phyloP scores from a whole-genome alignment of 2,888 invertebrate species.

The Rhaphigaster nebulosa region DNA sequence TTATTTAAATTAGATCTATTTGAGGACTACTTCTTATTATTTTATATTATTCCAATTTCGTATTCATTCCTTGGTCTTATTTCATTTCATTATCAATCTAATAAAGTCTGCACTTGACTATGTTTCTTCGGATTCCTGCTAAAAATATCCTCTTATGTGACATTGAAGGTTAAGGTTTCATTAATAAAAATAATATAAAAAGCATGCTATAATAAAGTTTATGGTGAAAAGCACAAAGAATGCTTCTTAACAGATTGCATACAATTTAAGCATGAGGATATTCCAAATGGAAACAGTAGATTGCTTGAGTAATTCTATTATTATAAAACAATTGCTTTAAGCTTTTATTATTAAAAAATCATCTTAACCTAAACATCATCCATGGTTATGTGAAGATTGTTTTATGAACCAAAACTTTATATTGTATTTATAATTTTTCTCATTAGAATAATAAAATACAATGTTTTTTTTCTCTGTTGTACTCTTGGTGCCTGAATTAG shows the following conservation, averaged over 20 bases:
- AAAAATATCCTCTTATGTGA: background rate
- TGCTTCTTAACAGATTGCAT: slow-evolving; percentile 40
- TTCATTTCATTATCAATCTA: background rate
- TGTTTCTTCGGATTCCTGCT: background rate
- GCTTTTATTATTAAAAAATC: slow-evolving; percentile 16
- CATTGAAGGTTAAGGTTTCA: slow-evolving; percentile 25
- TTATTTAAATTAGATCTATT: background rate
- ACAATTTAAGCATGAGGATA: slow-evolving; percentile 47
- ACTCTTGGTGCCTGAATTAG: slow-evolving; percentile 59
- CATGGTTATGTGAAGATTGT: slow-evolving; percentile 31
- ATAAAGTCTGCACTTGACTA: background rate
- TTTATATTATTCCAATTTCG: background rate
- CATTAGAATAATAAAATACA: background rate
- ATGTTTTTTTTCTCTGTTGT: slow-evolving; percentile 50
- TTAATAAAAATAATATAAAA: background rate
- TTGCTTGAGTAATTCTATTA: slow-evolving; percentile 51
- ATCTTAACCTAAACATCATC: slow-evolving; percentile 10
- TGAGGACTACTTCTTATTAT: background rate
- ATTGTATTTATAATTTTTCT: slow-evolving; percentile 6
- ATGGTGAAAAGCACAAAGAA: slow-evolving; percentile 41
- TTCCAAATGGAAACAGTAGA: slow-evolving; percentile 41
- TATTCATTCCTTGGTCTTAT: slow-evolving; percentile 22
- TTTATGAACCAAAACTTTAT: background rate
- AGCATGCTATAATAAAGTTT: slow-evolving; percentile 13
- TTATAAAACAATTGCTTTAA: slow-evolving; percentile 15